Conservation (phyloP, 2,797 vertebrate species). For the Alcedo atthis region DNA sequence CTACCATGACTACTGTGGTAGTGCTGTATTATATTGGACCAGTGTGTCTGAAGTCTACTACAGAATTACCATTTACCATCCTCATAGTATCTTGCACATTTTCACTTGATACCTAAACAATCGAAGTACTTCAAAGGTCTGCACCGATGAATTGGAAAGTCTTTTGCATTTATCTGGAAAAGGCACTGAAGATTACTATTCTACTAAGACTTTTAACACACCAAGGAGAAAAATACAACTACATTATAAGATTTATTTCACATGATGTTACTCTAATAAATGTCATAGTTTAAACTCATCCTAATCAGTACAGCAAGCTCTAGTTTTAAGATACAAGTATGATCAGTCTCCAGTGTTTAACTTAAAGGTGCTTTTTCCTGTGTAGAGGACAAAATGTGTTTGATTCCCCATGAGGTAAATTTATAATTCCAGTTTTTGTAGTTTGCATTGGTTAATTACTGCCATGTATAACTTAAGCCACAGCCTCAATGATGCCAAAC, state of each 20-base stretch:
- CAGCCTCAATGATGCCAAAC: background rate
- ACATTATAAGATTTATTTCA: background rate
- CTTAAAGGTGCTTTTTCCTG: background rate
- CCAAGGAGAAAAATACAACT: background rate
- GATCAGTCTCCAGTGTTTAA: background rate
- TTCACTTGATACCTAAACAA: background rate
- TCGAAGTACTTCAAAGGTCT: background rate
- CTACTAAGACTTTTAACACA: background rate
- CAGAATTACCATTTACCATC: background rate
- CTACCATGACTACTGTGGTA: background rate
- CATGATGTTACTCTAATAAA: background rate
- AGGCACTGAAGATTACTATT: background rate
- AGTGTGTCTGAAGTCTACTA: background rate
- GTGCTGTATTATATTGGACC: background rate
- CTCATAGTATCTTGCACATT: background rate
- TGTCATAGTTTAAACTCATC: background rate
- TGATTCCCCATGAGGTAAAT: background rate
- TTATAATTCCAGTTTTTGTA: background rate
- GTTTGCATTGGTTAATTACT: background rate
- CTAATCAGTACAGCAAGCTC: background rate
- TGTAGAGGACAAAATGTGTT: background rate
- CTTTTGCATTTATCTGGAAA: background rate
- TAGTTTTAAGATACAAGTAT: background rate
- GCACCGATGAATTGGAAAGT: background rate
- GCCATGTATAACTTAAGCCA: background rate